Percentiles rank a stretch among this genome's conserved stretches.
These are phyloP conservation scores for Dissostichus mawsoni DNA, from an alignment of 2,113 vertebrate species.

Conservation along the genomic window DNA sequence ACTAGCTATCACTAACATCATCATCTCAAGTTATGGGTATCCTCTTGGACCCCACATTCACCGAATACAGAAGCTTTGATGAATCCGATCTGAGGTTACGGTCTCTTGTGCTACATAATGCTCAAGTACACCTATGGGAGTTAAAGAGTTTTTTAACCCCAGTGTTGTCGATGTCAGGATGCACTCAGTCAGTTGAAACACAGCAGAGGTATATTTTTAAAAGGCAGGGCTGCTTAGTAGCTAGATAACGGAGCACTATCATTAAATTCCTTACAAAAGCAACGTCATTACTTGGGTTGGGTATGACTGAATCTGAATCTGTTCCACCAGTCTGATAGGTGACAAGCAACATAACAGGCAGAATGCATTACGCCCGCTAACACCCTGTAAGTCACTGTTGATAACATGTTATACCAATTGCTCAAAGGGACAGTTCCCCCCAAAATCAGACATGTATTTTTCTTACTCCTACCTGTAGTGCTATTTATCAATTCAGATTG, in stretches of 20 bases:
- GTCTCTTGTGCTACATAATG: constrained; percentile 19
- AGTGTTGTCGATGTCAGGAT: constrained; percentile 19
- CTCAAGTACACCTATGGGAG: constrained; percentile 32
- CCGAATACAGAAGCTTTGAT: neutral
- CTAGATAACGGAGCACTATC: constrained; percentile 41
- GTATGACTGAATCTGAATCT: neutral
- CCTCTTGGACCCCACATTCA: neutral
- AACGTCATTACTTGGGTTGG: neutral
- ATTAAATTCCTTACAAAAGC: constrained; percentile 25
- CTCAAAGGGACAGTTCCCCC: neutral
- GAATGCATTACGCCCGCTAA: neutral
- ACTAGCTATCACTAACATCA: constrained; percentile 3
- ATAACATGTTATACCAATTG: neutral
- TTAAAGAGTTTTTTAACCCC: constrained; percentile 8
- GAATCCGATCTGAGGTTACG: constrained; percentile 1
- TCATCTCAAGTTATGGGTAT: constrained; percentile 10
- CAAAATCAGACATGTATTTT: too few relatives aligned
- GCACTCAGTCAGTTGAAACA: constrained; percentile 49
- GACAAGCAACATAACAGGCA: constrained; percentile 5
- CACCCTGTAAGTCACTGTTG: neutral
- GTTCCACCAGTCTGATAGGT: constrained; percentile 30
- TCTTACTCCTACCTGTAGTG: too few relatives aligned
- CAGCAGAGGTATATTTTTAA: constrained; percentile 40
- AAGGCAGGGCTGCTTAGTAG: constrained; percentile 3
- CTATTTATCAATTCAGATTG: too few relatives aligned